Percentiles rank a stretch among this genome's conserved stretches.
Evolutionary conservation across 2,797 vertebrate species (phyloP).

Genomic region (Menidia menidia): DNA sequence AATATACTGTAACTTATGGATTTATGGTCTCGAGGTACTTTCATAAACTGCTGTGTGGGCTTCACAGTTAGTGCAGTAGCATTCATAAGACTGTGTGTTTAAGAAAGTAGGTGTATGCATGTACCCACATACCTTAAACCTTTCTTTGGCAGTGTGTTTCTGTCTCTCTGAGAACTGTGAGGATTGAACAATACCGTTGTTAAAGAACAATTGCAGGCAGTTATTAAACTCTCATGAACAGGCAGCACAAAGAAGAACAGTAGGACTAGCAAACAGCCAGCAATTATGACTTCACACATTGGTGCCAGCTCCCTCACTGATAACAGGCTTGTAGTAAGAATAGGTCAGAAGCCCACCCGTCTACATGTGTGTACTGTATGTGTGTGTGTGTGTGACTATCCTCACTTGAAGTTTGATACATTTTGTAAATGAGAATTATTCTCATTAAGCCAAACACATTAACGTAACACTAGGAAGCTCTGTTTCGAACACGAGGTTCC

Average conservation of each 20-base stretch:
- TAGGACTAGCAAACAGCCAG: conserved; percentile 49
- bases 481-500: not conserved
- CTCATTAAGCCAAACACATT: conserved; percentile 1
- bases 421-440: conserved; percentile 20
- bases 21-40: not conserved
- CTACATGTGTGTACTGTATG: not conserved
- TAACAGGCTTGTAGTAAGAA: conserved; percentile 69
- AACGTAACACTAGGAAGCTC: not conserved
- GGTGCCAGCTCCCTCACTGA: conserved; percentile 42
- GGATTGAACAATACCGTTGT: conserved; percentile 68
- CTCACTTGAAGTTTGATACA: conserved; percentile 7
- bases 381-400: not conserved
- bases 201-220: conserved; percentile 46
- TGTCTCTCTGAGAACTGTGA: conserved; percentile 88
- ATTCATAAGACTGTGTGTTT: not conserved
- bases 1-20: not conserved
- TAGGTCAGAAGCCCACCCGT: conserved; percentile 22
- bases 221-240: conserved; percentile 63
- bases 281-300: conserved; percentile 72
- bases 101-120: conserved; percentile 5
- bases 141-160: conserved; percentile 96
- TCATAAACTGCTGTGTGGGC: not conserved
- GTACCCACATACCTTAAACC: conserved; percentile 87
- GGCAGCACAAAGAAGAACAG: conserved; percentile 61
- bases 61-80: not conserved